Conservation (phyloP, 1,140 invertebrate genomes). For the Spodoptera frugiperda region DNA sequence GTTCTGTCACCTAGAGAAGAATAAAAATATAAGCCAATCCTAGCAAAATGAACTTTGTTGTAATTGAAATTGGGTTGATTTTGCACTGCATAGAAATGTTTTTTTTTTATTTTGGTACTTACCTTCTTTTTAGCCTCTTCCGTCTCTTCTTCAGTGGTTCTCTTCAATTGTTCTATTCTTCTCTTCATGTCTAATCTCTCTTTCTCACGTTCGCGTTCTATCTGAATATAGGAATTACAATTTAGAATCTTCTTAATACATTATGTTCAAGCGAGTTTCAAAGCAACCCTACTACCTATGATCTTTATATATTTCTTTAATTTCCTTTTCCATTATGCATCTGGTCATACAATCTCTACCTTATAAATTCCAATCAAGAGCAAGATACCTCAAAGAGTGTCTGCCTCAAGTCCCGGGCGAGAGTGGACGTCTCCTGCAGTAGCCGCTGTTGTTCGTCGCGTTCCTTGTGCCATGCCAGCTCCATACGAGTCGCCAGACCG, state of each 20-base stretch:
- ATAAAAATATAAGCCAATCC: not conserved
- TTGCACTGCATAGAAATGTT: no score
- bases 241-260: no score
- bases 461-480: constrained; percentile 98
- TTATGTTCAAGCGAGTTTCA: no score
- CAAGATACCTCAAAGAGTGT: constrained; percentile 92
- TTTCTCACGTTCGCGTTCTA: constrained; percentile 95
- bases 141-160: constrained; percentile 94
- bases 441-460: constrained; percentile 96
- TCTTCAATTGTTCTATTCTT: constrained; percentile 94
- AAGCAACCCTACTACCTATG: no score
- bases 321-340: no score
- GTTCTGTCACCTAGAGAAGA: constrained; percentile 86
- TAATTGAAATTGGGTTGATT: no score
- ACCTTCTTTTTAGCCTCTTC: constrained; percentile 95
- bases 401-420: constrained; percentile 95
- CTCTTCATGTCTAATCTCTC: constrained; percentile 95
- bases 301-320: no score
- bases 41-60: no score
- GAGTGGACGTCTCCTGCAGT: constrained; percentile 95
- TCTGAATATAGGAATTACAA: constrained; percentile 79
- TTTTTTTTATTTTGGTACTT: constrained; percentile 39
- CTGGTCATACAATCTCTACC: no score
- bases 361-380: not conserved
- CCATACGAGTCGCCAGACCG: constrained; percentile 94